These are phyloP conservation scores for Cheilosia impressa DNA, from an alignment of 2,888 invertebrate genomes.

Conservation along the genomic window DNA sequence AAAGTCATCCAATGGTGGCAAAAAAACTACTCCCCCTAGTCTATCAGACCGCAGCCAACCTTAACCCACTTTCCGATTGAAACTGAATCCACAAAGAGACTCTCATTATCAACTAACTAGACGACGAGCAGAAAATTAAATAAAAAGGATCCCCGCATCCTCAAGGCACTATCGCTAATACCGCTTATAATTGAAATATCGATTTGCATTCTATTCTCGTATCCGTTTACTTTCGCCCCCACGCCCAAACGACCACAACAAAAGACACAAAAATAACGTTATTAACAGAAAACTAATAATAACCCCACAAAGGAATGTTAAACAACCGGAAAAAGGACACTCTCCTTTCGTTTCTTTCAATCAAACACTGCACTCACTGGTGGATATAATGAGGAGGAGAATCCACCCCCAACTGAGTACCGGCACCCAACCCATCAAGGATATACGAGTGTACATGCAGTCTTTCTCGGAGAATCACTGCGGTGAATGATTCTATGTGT, in stretches of 20 bases:
- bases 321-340: slow-evolving; percentile 71
- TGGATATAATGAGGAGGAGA: slow-evolving; percentile 56
- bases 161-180: slow-evolving; percentile 38
- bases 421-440: neutral
- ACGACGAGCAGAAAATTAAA: slow-evolving; percentile 2
- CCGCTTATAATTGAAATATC: slow-evolving; percentile 66
- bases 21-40: slow-evolving; percentile 7
- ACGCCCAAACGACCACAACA: neutral
- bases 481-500: slow-evolving; percentile 43
- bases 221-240: slow-evolving; percentile 1
- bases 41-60: slow-evolving; percentile 21
- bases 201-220: slow-evolving; percentile 33
- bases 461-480: slow-evolving; percentile 55
- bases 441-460: slow-evolving; percentile 56
- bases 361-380: slow-evolving; percentile 28
- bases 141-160: slow-evolving; percentile 19
- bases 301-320: slow-evolving; percentile 62
- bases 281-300: slow-evolving; percentile 36
- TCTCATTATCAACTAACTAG: slow-evolving; percentile 26
- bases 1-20: neutral
- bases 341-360: slow-evolving; percentile 17
- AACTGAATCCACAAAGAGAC: slow-evolving; percentile 25
- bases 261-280: neutral
- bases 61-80: slow-evolving; percentile 37
- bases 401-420: neutral